Evolutionary conservation across 2,888 invertebrate species (phyloP), one percentile per base, ranked within the genome.

Genomic region (Anticlea derivata): DNA sequence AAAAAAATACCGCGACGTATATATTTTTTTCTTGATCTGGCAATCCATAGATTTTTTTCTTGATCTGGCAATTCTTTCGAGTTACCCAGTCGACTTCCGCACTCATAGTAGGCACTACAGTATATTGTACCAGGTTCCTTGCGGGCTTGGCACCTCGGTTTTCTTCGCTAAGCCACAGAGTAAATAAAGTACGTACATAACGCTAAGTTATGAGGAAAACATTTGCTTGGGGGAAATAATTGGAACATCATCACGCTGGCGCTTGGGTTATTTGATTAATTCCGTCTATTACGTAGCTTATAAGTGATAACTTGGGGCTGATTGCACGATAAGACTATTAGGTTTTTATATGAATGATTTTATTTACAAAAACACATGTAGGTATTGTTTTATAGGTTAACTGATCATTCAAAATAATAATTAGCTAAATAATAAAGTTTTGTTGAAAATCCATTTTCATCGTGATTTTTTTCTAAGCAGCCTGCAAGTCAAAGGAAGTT

Each of bases 241-340:
- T 55, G 60, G 62, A 60, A 64, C 68, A 66, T 69, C 62, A 69
- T 69, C 60, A 54, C 60, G 53, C 60, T 63, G 65, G 59, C 41
- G 4, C 43, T 41, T n/a, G n/a, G n/a, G 30, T 57, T 60, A 60
- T 65, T 63, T 50, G 53, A 54, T 65, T 54, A 61, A 39, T 34
- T 27, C 26, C 37, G 38, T 51, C 49, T 50, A 56, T 58, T 60
- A 40, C 54, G 39, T 45, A 34, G 46, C 49, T 43, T 54, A 46
- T 57, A 49, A 51, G 50, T 50, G 46, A 56, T 55, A 48, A 13
- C 31, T 5, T 24, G 13, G 0, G 23, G 22, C 10, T 40, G 17
- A 11, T 39, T 38, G 12, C 23, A 17, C 17, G 4, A 17, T 17
- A 17, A 17, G 17, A n/a, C 17, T 17, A 17, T 4, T n/a, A n/a